phyloP scores from a whole-genome alignment of 2,113 vertebrate species.

The Apeltes quadracus region DNA sequence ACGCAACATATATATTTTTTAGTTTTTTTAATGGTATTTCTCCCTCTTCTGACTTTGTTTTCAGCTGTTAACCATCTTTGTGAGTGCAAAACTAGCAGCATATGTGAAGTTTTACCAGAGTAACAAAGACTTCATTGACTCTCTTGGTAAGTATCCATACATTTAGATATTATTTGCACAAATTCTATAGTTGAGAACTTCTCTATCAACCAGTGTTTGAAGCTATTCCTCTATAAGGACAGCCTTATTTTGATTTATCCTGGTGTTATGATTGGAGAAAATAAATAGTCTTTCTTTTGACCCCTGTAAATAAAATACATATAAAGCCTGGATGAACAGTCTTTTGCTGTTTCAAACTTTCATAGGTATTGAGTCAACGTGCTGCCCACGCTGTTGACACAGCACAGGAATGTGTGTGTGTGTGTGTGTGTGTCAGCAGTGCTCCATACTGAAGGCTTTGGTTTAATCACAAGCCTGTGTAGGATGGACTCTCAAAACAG shows the following conservation, averaged over 20 bases:
- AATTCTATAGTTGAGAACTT: background rate
- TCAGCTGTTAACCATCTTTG: constrained; percentile 98
- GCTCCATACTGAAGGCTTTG: constrained; percentile 76
- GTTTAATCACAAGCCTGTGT: constrained; percentile 83
- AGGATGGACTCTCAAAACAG: constrained; percentile 63
- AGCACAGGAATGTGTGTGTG: constrained; percentile 91
- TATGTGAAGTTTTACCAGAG: constrained; percentile 98
- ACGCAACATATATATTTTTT: constrained; percentile 8
- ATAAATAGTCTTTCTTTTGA: too few species aligned
- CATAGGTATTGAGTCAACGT: constrained; percentile 75
- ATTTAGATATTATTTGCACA: background rate
- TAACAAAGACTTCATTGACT: constrained; percentile 99
- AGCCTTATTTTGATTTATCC: background rate
- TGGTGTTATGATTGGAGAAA: background rate
- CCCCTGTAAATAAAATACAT: too few species aligned
- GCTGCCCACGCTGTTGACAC: constrained; percentile 81
- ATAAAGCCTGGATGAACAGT: too few species aligned
- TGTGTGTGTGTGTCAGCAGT: constrained; percentile 94
- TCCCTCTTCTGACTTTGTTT: constrained; percentile 37
- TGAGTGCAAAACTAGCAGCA: constrained; percentile 92
- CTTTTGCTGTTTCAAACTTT: too few species aligned
- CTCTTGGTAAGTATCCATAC: constrained; percentile 87
- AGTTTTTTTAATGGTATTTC: background rate
- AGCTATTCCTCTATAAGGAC: background rate
- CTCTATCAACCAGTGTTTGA: background rate